phyloP scores from a whole-genome alignment of 2,888 invertebrate species.

The Drosophila neutralis region DNA sequence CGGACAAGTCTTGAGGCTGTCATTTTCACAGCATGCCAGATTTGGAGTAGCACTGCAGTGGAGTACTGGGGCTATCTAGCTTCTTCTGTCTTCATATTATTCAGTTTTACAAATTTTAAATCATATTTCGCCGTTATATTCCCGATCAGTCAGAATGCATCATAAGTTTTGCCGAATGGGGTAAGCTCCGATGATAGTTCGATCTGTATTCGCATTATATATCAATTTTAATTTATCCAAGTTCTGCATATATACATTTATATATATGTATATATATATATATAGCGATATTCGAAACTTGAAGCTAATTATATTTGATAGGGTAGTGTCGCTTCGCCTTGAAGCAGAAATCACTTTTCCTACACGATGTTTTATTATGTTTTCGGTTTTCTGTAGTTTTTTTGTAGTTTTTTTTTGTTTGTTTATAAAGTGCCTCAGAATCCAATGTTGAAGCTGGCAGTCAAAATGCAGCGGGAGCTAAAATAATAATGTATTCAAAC shows the following conservation, averaged over 20 bases:
- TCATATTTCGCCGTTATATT: neutral
- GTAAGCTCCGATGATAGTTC: neutral
- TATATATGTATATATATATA: neutral
- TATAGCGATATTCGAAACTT: neutral
- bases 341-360: neutral
- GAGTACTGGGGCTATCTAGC: neutral
- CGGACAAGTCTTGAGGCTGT: constrained; percentile 32
- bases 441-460: constrained; percentile 45
- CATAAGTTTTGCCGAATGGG: too few relatives aligned
- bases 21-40: neutral
- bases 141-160: neutral
- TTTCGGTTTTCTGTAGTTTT: constrained; percentile 14
- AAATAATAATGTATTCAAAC: constrained; percentile 12
- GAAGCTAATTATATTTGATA: neutral
- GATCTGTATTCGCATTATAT: neutral
- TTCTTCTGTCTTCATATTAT: neutral
- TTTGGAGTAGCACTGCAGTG: neutral
- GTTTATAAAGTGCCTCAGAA: constrained; percentile 50
- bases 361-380: constrained; percentile 10
- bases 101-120: neutral
- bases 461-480: constrained; percentile 56
- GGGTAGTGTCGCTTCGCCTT: neutral
- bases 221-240: neutral
- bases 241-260: neutral
- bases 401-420: constrained; percentile 5